Conservation (phyloP, 2,888 invertebrate genomes). For the Labia minor region DNA sequence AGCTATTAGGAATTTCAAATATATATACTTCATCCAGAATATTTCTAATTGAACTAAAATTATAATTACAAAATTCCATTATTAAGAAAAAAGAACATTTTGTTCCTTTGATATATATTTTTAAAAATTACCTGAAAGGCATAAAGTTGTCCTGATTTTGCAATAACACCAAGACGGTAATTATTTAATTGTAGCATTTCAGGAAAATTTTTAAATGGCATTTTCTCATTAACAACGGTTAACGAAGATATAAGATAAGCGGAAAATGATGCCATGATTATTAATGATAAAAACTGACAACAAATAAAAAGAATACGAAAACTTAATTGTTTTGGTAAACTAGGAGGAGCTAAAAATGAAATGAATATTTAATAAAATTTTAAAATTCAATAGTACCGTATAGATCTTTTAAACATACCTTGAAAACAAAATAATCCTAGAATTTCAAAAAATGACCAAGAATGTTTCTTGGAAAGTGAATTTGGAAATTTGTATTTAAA, state of each 20-base stretch:
- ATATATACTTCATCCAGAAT: too few species aligned
- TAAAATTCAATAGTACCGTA: not conserved
- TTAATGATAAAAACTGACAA: not conserved
- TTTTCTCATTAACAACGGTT: not conserved
- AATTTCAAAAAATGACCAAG: not conserved
- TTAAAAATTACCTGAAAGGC: not conserved
- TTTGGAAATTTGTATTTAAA: not conserved
- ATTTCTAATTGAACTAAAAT: too few species aligned
- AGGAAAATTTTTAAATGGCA: not conserved
- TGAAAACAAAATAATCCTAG: not conserved
- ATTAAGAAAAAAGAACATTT: too few species aligned
- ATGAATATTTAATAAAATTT: not conserved
- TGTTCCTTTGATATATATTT: not conserved
- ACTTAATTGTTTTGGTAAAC: not conserved
- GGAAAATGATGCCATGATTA: not conserved
- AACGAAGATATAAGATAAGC: not conserved
- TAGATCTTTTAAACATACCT: not conserved
- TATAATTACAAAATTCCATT: too few species aligned
- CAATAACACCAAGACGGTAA: not conserved
- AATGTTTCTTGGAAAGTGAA: not conserved
- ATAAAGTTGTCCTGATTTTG: conserved; percentile 4
- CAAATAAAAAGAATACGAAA: not conserved
- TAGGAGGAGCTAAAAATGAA: not conserved
- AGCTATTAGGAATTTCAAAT: too few species aligned
- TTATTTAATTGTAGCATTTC: not conserved